A percentile compares a stretch with the other conserved stretches of the same genome.
Evolutionary conservation across 1,140 invertebrate species (phyloP).

Genomic region (Eriosoma lanigerum): DNA sequence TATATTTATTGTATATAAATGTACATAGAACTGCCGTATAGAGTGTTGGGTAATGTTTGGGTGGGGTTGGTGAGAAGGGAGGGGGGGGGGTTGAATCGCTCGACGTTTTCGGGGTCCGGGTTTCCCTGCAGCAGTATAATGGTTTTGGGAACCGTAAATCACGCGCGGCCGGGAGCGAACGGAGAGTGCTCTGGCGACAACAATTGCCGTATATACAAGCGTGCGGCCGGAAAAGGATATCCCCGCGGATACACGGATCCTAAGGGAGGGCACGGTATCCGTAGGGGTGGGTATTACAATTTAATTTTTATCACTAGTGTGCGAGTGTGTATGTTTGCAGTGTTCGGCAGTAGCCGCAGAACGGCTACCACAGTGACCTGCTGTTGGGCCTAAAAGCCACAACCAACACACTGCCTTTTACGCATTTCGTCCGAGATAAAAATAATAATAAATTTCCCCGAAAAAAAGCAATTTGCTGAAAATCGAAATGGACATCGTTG

Average conservation of each 20-base stretch:
- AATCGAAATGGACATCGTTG: conserved; percentile 48
- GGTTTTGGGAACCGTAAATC: conserved; percentile 36
- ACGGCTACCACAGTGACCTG: conserved; percentile 10
- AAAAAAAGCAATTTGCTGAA: conserved; percentile 46
- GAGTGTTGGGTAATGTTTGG: too few species aligned
- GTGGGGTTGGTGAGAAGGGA: too few species aligned
- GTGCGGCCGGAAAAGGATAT: conserved; percentile 37
- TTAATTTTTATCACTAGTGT: conserved; percentile 44
- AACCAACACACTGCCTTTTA: neutral
- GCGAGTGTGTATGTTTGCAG: neutral
- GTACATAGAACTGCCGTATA: too few species aligned
- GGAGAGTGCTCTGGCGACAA: conserved; percentile 24
- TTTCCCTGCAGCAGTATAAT: conserved; percentile 19
- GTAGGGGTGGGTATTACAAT: neutral
- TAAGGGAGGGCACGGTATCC: neutral
- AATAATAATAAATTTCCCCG: conserved; percentile 37
- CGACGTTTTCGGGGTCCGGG: neutral
- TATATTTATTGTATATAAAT: too few species aligned
- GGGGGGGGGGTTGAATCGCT: neutral
- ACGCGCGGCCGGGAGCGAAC: neutral
- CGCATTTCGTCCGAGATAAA: conserved; percentile 23
- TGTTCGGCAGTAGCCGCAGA: neutral
- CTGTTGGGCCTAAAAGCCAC: conserved; percentile 21
- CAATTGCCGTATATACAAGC: conserved; percentile 35
- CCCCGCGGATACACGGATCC: conserved; percentile 25